Evolutionary conservation across 2,113 vertebrate genomes (phyloP).

Genomic region (Abramis brama): DNA sequence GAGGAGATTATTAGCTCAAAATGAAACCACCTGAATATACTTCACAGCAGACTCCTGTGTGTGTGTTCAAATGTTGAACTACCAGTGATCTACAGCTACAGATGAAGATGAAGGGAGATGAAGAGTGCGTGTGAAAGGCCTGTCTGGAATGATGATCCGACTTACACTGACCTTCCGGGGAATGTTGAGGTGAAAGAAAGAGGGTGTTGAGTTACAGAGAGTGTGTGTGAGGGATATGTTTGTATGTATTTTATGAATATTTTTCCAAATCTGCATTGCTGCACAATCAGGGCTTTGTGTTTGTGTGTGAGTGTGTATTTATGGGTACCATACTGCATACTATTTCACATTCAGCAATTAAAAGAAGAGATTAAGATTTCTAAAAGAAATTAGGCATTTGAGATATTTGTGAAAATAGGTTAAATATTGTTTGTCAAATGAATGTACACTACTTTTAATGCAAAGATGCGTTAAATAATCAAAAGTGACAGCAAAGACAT

Average conservation of each 20-base stretch:
- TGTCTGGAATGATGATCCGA: background rate
- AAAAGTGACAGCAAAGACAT: background rate
- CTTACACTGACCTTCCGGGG: background rate
- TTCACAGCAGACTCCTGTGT: constrained; percentile 11
- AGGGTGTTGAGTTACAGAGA: background rate
- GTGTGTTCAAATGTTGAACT: background rate
- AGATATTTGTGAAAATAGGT: background rate
- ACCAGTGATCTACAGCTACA: background rate
- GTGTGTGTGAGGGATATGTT: background rate
- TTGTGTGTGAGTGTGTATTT: background rate
- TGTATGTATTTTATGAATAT: background rate
- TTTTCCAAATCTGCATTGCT: too few species aligned
- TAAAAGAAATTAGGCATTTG: too few species aligned
- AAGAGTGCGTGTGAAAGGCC: background rate
- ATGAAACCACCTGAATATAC: constrained; percentile 34
- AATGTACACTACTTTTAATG: background rate
- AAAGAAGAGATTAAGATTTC: too few species aligned
- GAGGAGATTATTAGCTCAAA: constrained; percentile 24
- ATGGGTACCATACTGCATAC: background rate
- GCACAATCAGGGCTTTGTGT: too few species aligned
- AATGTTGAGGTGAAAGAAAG: background rate
- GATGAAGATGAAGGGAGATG: background rate
- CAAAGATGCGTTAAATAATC: background rate
- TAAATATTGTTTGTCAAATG: background rate
- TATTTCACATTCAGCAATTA: background rate